Base-by-base conservation (phyloP, 2,888 invertebrate genomes). In the Ligdia adustata region DNA sequence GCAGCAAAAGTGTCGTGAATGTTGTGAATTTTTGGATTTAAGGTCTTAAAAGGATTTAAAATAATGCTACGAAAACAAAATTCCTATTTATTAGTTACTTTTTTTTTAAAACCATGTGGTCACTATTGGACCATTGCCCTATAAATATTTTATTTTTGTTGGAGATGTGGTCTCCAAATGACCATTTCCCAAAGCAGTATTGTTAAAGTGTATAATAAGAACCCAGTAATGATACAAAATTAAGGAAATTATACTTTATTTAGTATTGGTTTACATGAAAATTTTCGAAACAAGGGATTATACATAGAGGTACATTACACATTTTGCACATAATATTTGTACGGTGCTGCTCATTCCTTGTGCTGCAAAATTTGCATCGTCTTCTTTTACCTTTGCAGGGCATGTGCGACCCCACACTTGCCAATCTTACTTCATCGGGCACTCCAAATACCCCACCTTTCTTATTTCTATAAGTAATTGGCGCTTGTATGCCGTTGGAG, bases 391-490 rank as follows among this genome's bases (percentile, higher is more conserved):
- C 41, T 26, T 27, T 14, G 14, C 16, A 14, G 4, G 41, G 33
- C 41, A 33, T 27, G 18, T 42, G 42, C 5, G 9, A 9, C 6
- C 42, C 42, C 7, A 34, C 27, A 27, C 15, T 33, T n/a, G 27
- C 11, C 27, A 42, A 24, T 26, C 34, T 24, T 6, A 42, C 18
- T 18, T 42, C 42, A 16, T 34, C 42, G 3, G 42, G 9, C 14
- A 34, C 18, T 14, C 42, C 24, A 24, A 33, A 42, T 18, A 42
- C 26, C n/a, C 42, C 31, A 20, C 40, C 32, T 42, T 42, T 34
- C 15, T 31, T 32, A 24, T 40, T 24, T 40, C 15, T 29, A 15
- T 29, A 29, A 15, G 15, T 15, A 15, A 29, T 15, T 29, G 29
- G 29, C 14, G n/a, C n/a, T 37, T 37, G 27, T 37, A 16, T 37